Evolutionary conservation across 2,888 invertebrate species (phyloP), one percentile per base, ranked within the genome.

Genomic region (Neria commutata): DNA sequence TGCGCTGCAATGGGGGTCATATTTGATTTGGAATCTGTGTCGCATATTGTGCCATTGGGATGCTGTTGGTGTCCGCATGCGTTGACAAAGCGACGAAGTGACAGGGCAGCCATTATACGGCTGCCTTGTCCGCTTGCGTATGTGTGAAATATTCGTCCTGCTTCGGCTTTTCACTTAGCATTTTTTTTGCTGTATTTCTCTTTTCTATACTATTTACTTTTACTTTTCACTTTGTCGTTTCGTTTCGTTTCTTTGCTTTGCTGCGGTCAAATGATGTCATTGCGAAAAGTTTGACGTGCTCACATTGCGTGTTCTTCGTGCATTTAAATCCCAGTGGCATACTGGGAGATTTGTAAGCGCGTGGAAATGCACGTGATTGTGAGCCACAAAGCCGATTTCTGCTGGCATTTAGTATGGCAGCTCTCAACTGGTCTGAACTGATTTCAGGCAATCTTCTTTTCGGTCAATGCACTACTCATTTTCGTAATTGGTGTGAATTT

Each of bases 1-100:
- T 48, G 67, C 46, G 54, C 64, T 24, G 64, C 14, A 67, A 66
- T 66, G 62, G 65, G 54, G 57, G 58, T 67, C 67, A n/a, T n/a
- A n/a, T n/a, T n/a, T n/a, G 65, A 66, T 66, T 66, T 59, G 54
- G 54, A 59, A 59, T 59, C 57, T 56, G 58, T 67, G 58, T 59
- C 61, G 62, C 54, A 53, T 52, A 53, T 45, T 26, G 46, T 17
- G 53, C 60, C 25, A 60, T 61, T 60, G 47, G 54, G 40, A 60
- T 60, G 60, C 54, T 61, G 54, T 61, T 61, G 61, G 61, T 47
- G 54, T 60, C 61, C 61, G 60, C 61, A 40, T 54, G 47, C 52
- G n/a, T n/a, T n/a, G n/a, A n/a, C n/a, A n/a, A n/a, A n/a, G n/a
- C n/a, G n/a, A n/a, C n/a, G n/a, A n/a, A n/a, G n/a, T n/a, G n/a